Evolutionary conservation across 2,888 invertebrate species (phyloP).

Genomic region (Taphrorychus bicolor): DNA sequence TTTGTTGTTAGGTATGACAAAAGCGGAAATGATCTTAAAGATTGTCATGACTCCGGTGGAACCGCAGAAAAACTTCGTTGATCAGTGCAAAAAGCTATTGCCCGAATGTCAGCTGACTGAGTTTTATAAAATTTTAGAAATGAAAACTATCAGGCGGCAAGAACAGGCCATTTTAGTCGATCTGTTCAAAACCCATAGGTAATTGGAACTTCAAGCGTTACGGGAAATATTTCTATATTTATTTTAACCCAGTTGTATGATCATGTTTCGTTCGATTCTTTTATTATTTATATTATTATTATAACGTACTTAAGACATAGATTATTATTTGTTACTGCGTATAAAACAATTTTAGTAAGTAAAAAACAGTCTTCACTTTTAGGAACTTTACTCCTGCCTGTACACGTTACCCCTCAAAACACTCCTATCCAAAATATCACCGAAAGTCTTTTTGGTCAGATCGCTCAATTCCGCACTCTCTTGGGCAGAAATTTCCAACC

Average conservation of each 20-base stretch:
- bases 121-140: slow-evolving; percentile 93
- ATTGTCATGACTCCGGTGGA: slow-evolving; percentile 95
- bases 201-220: too few relatives aligned
- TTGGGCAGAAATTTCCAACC: slow-evolving; percentile 54
- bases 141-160: slow-evolving; percentile 78
- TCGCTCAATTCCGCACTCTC: slow-evolving; percentile 57
- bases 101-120: slow-evolving; percentile 90
- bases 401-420: slow-evolving; percentile 72
- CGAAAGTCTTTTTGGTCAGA: slow-evolving; percentile 64
- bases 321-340: too few relatives aligned
- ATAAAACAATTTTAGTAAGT: too few relatives aligned
- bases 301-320: too few relatives aligned
- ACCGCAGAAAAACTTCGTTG: slow-evolving; percentile 80
- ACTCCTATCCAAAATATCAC: slow-evolving; percentile 69
- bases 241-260: too few relatives aligned
- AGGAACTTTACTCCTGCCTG: slow-evolving; percentile 58
- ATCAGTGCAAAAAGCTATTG: slow-evolving; percentile 87
- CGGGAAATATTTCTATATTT: too few relatives aligned
- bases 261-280: too few relatives aligned
- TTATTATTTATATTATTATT: too few relatives aligned
- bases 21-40: slow-evolving; percentile 99
- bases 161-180: slow-evolving; percentile 68
- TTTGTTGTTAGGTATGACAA: slow-evolving; percentile 76
- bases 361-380: too few relatives aligned
- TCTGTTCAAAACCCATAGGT: slow-evolving; percentile 60